A percentile compares a stretch with the other conserved stretches of the same genome.
phyloP scores from a whole-genome alignment of 2,888 invertebrate species.

The Pinctada fucata region DNA sequence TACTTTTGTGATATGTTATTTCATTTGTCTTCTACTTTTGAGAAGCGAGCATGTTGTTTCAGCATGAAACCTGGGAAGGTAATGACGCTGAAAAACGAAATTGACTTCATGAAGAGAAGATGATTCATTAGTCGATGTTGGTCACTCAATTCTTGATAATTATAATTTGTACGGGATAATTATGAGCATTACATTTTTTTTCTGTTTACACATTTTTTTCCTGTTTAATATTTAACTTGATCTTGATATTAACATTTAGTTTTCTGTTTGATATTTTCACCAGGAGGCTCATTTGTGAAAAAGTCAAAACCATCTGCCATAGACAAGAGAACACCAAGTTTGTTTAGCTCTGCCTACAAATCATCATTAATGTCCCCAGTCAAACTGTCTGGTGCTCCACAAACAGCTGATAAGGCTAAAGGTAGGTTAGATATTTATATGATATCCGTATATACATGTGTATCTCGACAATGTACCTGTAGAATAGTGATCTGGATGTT shows the following conservation, averaged over 20 bases:
- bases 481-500: too few relatives aligned
- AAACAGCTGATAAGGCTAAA: conserved; percentile 7
- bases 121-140: not conserved
- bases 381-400: conserved; percentile 53
- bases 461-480: too few relatives aligned
- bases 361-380: conserved; percentile 59
- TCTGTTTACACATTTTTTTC: too few relatives aligned
- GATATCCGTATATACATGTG: too few relatives aligned
- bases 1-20: too few relatives aligned
- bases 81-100: too few relatives aligned
- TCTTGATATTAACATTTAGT: not conserved
- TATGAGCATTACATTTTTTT: too few relatives aligned
- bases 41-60: too few relatives aligned
- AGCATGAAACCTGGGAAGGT: too few relatives aligned
- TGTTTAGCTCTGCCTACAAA: conserved; percentile 57
- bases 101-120: too few relatives aligned
- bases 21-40: too few relatives aligned
- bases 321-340: conserved; percentile 45
- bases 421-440: not conserved
- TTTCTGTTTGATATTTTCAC: not conserved
- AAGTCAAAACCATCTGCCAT: not conserved
- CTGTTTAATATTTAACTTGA: not conserved
- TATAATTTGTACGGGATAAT: not conserved
- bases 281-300: conserved; percentile 7
- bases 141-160: not conserved